These are phyloP conservation scores for Arrhopalites spinosus DNA, from an alignment of 2,888 invertebrate species.

Conservation along the genomic window DNA sequence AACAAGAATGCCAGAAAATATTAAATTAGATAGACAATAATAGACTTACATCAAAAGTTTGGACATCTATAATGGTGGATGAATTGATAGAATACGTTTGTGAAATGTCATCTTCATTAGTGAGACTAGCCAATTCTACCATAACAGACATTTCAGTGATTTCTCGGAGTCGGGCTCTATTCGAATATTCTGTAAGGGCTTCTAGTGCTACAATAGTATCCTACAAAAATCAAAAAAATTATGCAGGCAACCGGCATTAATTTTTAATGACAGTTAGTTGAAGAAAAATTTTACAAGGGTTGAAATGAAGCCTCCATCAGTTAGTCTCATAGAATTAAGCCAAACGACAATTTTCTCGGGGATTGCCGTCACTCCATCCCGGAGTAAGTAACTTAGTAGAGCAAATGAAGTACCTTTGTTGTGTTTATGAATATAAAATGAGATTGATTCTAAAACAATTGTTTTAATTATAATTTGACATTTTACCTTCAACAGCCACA, in stretches of 20 bases:
- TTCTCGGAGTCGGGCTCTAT: conserved; percentile 60
- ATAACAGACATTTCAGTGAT: conserved; percentile 60
- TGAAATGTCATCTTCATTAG: conserved; percentile 48
- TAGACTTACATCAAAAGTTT: conserved; percentile 56
- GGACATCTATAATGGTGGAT: conserved; percentile 54
- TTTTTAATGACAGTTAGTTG: no score
- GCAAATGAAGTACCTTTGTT: conserved; percentile 62
- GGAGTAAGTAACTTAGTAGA: conserved; percentile 61
- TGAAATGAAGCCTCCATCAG: conserved; percentile 60
- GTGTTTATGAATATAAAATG: no score
- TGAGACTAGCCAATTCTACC: conserved; percentile 58
- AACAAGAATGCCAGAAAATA: no score
- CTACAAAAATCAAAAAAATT: conserved; percentile 55
- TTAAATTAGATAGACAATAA: no score
- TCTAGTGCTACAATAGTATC: conserved; percentile 64
- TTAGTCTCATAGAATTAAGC: conserved; percentile 61
- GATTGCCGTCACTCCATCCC: conserved; percentile 59
- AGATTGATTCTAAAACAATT: no score
- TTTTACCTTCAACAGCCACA: conserved; percentile 61
- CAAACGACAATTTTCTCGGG: conserved; percentile 61
- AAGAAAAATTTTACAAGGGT: conserved; percentile 58
- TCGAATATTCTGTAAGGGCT: conserved; percentile 62
- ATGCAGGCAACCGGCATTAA: no score
- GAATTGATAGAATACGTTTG: conserved; percentile 56
- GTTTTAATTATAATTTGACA: no score